Conservation (phyloP, 2,113 vertebrate genomes). For the Siniperca knerii region DNA sequence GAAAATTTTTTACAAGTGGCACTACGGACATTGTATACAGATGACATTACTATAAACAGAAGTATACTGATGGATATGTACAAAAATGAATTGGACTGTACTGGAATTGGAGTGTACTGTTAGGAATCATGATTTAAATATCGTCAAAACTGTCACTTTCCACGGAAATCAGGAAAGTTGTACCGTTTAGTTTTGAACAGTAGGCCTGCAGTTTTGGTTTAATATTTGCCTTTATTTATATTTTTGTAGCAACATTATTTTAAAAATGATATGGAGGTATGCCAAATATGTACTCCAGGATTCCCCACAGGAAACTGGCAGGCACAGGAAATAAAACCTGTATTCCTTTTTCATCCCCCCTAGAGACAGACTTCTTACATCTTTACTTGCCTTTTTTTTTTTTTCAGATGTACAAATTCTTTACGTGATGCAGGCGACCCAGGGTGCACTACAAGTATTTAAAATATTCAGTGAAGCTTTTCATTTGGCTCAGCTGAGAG, state of each 20-base stretch:
- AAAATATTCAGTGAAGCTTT: slow-evolving; percentile 33
- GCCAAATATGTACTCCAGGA: background rate
- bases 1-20: too few species aligned
- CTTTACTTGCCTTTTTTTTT: background rate
- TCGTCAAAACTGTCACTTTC: background rate
- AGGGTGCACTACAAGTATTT: slow-evolving; percentile 42
- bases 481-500: slow-evolving; percentile 43
- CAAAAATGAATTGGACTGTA: too few species aligned
- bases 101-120: too few species aligned
- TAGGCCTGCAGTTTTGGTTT: background rate
- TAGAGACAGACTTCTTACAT: background rate
- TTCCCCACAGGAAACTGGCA: slow-evolving; percentile 15
- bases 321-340: background rate
- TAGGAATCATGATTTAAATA: background rate
- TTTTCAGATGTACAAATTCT: background rate
- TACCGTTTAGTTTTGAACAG: background rate
- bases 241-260: background rate
- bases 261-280: background rate
- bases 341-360: background rate
- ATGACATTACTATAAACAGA: too few species aligned
- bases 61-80: too few species aligned
- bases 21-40: too few species aligned
- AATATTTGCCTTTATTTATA: background rate
- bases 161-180: background rate
- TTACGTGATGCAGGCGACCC: background rate